Evolutionary conservation across 2,113 vertebrate genomes (phyloP), one percentile per base, ranked within the genome.

Genomic region (Sphaerodactylus townsendi): DNA sequence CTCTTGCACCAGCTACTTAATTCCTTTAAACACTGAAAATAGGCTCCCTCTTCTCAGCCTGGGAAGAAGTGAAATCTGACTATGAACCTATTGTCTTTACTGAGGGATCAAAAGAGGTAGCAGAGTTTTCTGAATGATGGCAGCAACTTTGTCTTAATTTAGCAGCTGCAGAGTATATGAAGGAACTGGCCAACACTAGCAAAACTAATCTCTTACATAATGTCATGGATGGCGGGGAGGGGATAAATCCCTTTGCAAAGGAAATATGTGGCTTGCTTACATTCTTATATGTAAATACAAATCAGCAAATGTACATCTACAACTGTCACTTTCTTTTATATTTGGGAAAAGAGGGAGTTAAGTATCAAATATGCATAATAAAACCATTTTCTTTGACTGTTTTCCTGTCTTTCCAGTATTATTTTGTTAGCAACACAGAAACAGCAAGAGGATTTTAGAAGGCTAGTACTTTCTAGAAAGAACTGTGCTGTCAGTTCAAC

Each of bases 21-120:
- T 92, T 92, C 46, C 33, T 85, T 87, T 88, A 89, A 85, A 92
- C 86, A 77, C 23, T 74, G 77, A 81, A 90, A 93, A 79, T 2
- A 62, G 70, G 0, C 25, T 90, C 83, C 41, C 1, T 1, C 10
- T 84, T 90, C 50, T 84, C 44, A 89, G 50, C 23, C 50, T 88
- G 30, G 70, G 64, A 87, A 89, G 5, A 82, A 3, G 30, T 35
- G 82, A 86, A 85, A 82, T 82, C 76, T 91, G 13, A 73, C 41
- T 53, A 46, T 53, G 56, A 76, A 79, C 62, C 28, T 77, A 9
- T 37, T 86, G 10, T 75, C 46, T 87, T 82, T 44, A 56, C 4
- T 23, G 21, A 77, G 1, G 59, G 64, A 82, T 81, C 59, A 81
- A 80, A 84, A 86, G 79, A 66, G 3, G 0, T 71, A 68, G 83